phyloP scores from a whole-genome alignment of 2,113 vertebrate species.

The Triplophysa rosa region DNA sequence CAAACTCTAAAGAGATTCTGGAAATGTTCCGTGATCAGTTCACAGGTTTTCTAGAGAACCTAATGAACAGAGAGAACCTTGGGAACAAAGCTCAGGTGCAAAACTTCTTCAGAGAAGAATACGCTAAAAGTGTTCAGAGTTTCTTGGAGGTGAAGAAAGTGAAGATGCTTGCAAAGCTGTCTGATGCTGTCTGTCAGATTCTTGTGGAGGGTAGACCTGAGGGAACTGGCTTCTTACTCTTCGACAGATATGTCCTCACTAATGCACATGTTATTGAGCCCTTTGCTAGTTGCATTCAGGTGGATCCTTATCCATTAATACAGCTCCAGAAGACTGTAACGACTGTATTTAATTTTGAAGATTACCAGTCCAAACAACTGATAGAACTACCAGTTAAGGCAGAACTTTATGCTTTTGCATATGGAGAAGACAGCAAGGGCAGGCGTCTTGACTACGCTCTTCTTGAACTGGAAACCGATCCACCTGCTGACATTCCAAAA shows the following conservation, averaged over 20 bases:
- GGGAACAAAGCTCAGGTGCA: not conserved
- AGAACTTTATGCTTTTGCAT: not conserved
- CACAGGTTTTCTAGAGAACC: not conserved
- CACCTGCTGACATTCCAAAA: not conserved
- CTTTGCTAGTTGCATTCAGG: not conserved
- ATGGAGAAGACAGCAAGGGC: not conserved
- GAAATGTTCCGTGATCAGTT: constrained; percentile 18
- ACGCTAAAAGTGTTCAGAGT: not conserved
- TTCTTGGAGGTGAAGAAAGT: constrained; percentile 5
- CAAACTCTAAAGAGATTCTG: constrained; percentile 22
- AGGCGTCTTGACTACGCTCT: constrained; percentile 49
- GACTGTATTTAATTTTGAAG: constrained; percentile 24
- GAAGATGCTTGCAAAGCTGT: not conserved
- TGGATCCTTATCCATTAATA: no score
- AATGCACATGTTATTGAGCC: constrained; percentile 45
- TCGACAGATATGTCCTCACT: constrained; percentile 44
- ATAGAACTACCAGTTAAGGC: not conserved
- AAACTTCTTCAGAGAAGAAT: constrained; percentile 22
- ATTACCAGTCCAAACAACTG: no score
- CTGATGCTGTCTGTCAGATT: constrained; percentile 28
- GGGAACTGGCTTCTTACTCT: constrained; percentile 52
- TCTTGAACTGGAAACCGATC: constrained; percentile 38
- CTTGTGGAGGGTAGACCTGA: fast-evolving
- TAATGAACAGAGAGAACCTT: constrained; percentile 11
- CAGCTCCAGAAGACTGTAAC: constrained; percentile 6